Evolutionary conservation across 2,113 vertebrate genomes (phyloP).

Genomic region (Epinephelus cyanopodus): DNA sequence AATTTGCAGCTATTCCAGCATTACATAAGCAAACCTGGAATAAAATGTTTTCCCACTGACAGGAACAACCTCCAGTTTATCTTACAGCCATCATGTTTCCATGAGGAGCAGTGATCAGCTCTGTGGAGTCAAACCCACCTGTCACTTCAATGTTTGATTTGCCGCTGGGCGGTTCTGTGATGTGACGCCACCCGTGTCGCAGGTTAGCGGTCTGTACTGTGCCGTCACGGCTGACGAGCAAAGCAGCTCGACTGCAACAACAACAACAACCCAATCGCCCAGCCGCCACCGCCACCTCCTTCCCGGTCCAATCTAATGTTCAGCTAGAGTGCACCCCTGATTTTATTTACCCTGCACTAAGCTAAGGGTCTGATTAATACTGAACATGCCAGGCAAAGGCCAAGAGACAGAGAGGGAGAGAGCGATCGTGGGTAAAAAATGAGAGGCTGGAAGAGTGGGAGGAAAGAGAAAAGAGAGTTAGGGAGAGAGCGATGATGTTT

Average conservation of each 20-base stretch:
- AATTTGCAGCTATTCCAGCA: too few species aligned
- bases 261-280: background rate
- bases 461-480: background rate
- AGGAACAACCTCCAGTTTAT: background rate
- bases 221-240: background rate
- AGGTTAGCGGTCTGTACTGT: background rate
- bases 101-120: background rate
- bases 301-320: conserved; percentile 31
- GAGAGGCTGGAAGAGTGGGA: background rate
- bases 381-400: background rate
- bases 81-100: background rate
- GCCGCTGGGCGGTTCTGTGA: background rate
- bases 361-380: conserved; percentile 30
- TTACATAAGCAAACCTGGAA: background rate
- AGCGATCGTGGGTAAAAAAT: background rate
- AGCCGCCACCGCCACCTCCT: background rate
- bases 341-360: conserved; percentile 33
- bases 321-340: conserved; percentile 17
- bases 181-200: background rate
- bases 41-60: background rate
- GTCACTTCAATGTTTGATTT: conserved; percentile 12
- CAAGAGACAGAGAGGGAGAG: background rate
- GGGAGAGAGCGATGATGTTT: conserved; percentile 10
- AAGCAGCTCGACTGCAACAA: background rate
- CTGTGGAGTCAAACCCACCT: background rate